These are phyloP conservation scores for Chamaedrilus cognettii DNA, from an alignment of 2,888 invertebrate species.

Conservation along the genomic window DNA sequence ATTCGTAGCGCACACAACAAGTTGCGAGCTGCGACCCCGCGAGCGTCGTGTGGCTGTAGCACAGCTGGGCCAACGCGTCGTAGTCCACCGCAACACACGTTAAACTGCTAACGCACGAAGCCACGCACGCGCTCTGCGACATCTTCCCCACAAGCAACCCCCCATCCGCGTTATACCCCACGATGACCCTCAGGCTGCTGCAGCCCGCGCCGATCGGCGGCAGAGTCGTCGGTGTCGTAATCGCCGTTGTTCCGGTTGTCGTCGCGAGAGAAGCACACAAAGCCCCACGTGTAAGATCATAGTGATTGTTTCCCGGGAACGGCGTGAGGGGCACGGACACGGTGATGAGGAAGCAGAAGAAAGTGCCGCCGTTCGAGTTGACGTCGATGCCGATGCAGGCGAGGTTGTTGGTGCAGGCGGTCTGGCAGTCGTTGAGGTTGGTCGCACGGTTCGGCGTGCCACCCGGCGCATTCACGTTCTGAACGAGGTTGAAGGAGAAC, in stretches of 20 bases:
- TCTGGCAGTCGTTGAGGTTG: conserved; percentile 8
- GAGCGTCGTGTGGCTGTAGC: conserved; percentile 14
- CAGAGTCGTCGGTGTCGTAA: background rate
- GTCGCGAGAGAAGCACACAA: conserved; percentile 13
- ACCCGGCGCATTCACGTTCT: conserved; percentile 13
- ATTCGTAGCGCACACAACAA: conserved; percentile 20
- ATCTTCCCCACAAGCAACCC: conserved; percentile 18
- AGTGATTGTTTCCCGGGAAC: conserved; percentile 20
- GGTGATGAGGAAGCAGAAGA: conserved; percentile 21
- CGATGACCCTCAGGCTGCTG: background rate
- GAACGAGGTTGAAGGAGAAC: background rate
- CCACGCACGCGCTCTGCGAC: conserved; percentile 11
- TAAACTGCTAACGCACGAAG: background rate
- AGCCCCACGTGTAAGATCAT: conserved; percentile 14
- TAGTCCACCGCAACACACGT: conserved; percentile 19
- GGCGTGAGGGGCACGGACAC: background rate
- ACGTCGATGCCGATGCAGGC: conserved; percentile 23
- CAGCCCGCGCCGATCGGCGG: background rate
- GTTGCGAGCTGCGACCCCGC: background rate
- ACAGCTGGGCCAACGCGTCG: background rate
- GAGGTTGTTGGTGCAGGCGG: conserved; percentile 8
- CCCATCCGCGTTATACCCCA: conserved; percentile 20
- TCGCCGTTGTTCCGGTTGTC: background rate
- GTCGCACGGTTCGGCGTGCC: conserved; percentile 22
- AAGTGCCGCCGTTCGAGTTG: conserved; percentile 5